Evolutionary conservation across 2,113 vertebrate genomes (phyloP).

Genomic region (Nicator chloris): DNA sequence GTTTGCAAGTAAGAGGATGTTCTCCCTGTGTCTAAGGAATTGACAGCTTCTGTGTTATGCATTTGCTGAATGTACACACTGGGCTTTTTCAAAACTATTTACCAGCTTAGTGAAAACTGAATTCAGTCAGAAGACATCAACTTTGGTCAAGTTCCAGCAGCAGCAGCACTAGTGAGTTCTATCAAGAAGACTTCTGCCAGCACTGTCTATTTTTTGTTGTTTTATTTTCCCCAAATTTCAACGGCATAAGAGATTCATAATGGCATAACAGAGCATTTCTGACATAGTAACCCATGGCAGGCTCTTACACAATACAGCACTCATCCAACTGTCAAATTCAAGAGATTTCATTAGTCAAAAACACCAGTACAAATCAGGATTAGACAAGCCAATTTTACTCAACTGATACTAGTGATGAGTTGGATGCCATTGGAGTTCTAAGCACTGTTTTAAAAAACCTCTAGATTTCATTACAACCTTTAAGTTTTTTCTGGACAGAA

Average conservation of each 20-base stretch:
- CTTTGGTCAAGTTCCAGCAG: neutral
- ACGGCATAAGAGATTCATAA: neutral
- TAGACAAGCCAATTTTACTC: neutral
- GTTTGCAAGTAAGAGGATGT: neutral
- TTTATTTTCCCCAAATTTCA: neutral
- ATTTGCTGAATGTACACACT: neutral
- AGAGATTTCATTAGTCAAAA: neutral
- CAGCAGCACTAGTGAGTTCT: neutral
- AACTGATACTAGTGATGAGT: neutral
- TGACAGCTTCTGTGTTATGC: neutral
- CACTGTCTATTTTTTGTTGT: neutral
- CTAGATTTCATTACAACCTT: neutral
- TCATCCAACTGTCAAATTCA: fast-evolving
- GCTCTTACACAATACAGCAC: neutral
- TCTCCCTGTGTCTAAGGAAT: neutral
- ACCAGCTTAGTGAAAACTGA: neutral
- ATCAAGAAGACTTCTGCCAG: neutral
- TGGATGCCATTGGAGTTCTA: neutral
- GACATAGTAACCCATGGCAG: neutral
- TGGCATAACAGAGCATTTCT: neutral
- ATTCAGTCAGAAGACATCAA: neutral
- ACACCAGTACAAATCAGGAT: neutral
- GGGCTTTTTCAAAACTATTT: neutral
- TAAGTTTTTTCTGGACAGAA: neutral
- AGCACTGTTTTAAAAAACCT: neutral